phyloP scores from a whole-genome alignment of 2,888 invertebrate species.

The Coelinius sp. region DNA sequence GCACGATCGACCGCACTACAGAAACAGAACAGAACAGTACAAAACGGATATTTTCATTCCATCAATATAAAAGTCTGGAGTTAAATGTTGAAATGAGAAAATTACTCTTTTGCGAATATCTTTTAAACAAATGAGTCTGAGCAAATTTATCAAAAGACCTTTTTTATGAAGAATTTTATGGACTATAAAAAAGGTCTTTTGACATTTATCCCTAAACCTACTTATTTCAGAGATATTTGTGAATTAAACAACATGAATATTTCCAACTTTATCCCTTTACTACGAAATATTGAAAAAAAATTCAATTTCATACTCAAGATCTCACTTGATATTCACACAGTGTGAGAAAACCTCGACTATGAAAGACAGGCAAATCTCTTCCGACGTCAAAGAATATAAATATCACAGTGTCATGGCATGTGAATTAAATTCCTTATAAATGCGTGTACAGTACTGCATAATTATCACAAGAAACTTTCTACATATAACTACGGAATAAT shows the following conservation, averaged over 20 bases:
- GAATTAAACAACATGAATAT: too few species aligned
- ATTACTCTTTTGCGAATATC: background rate
- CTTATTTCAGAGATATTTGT: too few species aligned
- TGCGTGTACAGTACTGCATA: background rate
- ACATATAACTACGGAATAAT: background rate
- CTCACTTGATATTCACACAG: constrained; percentile 6
- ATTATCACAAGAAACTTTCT: constrained; percentile 13
- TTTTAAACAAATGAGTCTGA: too few species aligned
- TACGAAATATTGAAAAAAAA: background rate
- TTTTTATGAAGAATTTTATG: too few species aligned
- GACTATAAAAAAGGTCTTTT: too few species aligned
- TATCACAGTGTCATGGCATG: background rate
- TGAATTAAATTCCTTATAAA: constrained; percentile 16
- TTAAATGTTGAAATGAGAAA: background rate
- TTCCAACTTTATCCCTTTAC: too few species aligned
- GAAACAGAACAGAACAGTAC: background rate
- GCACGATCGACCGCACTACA: constrained; percentile 28
- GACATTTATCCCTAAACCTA: too few species aligned
- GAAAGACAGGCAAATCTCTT: background rate
- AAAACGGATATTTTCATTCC: background rate
- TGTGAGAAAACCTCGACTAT: background rate
- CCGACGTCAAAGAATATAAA: background rate
- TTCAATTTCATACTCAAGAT: background rate
- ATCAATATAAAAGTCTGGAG: background rate
- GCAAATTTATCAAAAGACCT: too few species aligned